Base-by-base conservation (phyloP, 1,140 invertebrate species). In the Philotrypesis tridentata region DNA sequence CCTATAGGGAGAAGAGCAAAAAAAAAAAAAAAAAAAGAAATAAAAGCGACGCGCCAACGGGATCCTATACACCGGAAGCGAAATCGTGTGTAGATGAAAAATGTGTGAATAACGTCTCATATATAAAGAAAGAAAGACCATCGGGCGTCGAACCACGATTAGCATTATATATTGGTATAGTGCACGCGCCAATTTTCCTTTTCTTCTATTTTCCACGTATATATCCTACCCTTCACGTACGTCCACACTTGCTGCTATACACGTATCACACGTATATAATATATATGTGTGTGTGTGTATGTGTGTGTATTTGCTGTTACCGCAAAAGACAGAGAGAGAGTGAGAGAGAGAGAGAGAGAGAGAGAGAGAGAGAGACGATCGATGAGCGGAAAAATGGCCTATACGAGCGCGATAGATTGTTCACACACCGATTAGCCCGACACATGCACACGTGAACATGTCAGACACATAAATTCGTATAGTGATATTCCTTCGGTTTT, bases 331-430 rank as follows among this genome's bases (percentile, higher is more conserved):
- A 65, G 17, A 31, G 67, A 37, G 33, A 23, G 7, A 68, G 43
- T 14, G 23, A 65, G 23, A 65, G 17, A 31, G 67, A 37, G 33
- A 23, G 7, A 68, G 43, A 37, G n/a, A n/a, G n/a, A n/a, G n/a
- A 65, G 23, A 65, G 23, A 65, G 17, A 31, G 67, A 37, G 33
- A 23, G 7, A 68, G 43, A 37, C 40, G 71, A 73, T 73, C 71
- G 71, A 73, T 73, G 23, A 25, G 29, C 25, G 14, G 43, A 60
- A 29, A 72, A 55, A 73, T 73, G 71, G 71, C 71, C 71, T 73
- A 55, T 55, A 55, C 11, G 25, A 48, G 68, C 23, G 25, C 61
- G 61, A 65, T 29, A 65, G 23, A 65, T 65, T 65, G 61, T 65
- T 65, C 23, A 29, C 23, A 65, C 61, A 65, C 61, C 23, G 61